Evolutionary conservation across 2,113 vertebrate species (phyloP).

Genomic region (Climacteris rufus): DNA sequence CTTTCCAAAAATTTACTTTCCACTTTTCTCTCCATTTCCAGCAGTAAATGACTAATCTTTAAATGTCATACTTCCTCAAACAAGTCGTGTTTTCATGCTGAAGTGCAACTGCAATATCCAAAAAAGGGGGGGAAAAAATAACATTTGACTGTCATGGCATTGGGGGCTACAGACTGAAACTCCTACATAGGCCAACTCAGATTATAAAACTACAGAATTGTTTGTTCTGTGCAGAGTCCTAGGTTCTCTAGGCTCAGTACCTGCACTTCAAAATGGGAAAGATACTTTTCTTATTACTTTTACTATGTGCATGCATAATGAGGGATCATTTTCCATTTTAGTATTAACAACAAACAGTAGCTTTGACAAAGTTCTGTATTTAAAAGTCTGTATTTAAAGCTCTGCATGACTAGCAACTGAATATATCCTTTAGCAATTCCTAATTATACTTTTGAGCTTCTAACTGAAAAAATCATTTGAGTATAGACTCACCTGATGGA

Average conservation of each 20-base stretch:
- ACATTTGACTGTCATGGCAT: background rate
- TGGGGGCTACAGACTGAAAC: background rate
- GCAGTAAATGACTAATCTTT: background rate
- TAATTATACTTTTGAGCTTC: background rate
- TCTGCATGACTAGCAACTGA: background rate
- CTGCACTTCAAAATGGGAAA: background rate
- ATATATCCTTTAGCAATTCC: background rate
- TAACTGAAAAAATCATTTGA: background rate
- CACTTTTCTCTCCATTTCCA: background rate
- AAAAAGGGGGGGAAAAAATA: background rate
- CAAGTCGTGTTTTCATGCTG: background rate
- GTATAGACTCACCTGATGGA: conserved; percentile 85
- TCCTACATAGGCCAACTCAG: background rate
- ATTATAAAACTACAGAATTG: background rate
- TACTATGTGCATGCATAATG: background rate
- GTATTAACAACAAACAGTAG: background rate
- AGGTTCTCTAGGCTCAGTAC: background rate
- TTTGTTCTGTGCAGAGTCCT: background rate
- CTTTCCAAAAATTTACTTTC: background rate
- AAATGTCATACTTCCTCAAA: background rate
- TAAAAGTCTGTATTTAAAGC: background rate
- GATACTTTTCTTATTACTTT: background rate
- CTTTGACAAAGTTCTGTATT: background rate
- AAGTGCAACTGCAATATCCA: background rate
- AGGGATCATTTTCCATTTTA: background rate